phyloP scores from a whole-genome alignment of 1,140 invertebrate species.

The Acromyrmex heyeri region DNA sequence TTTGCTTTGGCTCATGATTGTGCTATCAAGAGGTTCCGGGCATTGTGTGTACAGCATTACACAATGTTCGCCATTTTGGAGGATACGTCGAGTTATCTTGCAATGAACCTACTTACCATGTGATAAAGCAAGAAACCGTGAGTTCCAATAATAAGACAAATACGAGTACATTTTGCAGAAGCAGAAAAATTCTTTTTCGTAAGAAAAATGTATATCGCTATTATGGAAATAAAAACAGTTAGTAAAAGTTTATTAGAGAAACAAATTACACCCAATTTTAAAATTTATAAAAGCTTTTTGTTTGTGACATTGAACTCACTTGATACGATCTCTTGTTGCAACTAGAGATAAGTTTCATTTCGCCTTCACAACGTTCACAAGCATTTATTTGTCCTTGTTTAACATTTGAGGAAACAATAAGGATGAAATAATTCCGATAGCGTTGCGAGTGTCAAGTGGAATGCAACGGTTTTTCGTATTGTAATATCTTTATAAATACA shows the following conservation, averaged over 20 bases:
- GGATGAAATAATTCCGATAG: too few relatives aligned
- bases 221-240: not conserved
- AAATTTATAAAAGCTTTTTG: not conserved
- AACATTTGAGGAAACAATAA: too few relatives aligned
- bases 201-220: not conserved
- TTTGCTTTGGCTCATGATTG: conserved; percentile 52
- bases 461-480: not conserved
- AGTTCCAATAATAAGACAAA: not conserved
- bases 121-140: not conserved
- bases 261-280: conserved; percentile 22
- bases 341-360: not conserved
- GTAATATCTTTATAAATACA: conserved; percentile 32
- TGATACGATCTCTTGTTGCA: not conserved
- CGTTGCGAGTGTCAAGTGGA: too few relatives aligned
- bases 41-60: conserved; percentile 14
- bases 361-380: too few relatives aligned
- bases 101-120: not conserved
- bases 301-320: not conserved
- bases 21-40: conserved; percentile 50
- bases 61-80: conserved; percentile 48
- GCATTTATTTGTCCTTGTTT: too few relatives aligned
- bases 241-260: not conserved
- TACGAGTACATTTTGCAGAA: not conserved
- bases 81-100: conserved; percentile 53
- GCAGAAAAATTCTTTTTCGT: not conserved